Percentiles rank a stretch among this genome's conserved stretches.
Conservation (phyloP, 1,140 invertebrate species). For the Calliphora vicina region DNA sequence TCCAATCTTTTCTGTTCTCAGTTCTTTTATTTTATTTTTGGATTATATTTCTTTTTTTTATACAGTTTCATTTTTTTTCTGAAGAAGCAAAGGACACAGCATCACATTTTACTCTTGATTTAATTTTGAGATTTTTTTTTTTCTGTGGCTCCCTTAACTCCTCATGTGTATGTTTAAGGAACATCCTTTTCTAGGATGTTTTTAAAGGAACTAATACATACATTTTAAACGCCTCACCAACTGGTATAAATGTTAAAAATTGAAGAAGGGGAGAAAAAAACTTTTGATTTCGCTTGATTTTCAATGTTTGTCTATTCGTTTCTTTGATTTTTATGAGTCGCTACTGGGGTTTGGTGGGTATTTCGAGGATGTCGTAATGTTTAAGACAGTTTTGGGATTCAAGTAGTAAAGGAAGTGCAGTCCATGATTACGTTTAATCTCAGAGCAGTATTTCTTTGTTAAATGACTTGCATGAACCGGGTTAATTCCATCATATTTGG, state of each 20-base stretch:
- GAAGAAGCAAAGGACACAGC: conserved; percentile 5
- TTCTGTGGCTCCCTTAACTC: background rate
- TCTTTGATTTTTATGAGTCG: background rate
- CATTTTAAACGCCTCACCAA: background rate
- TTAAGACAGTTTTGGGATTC: no score
- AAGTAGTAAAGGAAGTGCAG: no score
- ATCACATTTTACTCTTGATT: conserved; percentile 33
- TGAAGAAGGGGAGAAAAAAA: background rate
- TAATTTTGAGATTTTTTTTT: conserved; percentile 19
- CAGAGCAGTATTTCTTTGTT: no score
- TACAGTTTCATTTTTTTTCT: background rate
- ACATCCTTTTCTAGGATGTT: background rate
- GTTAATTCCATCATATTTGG: no score
- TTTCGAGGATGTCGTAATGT: no score
- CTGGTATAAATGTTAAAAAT: background rate
- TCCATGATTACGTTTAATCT: no score
- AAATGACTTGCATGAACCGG: no score
- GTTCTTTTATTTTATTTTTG: background rate
- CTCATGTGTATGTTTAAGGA: background rate
- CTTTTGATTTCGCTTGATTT: conserved; percentile 29
- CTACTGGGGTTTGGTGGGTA: no score
- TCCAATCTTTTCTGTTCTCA: background rate
- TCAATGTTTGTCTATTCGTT: background rate
- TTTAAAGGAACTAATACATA: background rate
- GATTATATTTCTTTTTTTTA: background rate